Evolutionary conservation across 2,888 invertebrate genomes (phyloP), one percentile per base, ranked within the genome.

Genomic region (Trichopria drosophilae): DNA sequence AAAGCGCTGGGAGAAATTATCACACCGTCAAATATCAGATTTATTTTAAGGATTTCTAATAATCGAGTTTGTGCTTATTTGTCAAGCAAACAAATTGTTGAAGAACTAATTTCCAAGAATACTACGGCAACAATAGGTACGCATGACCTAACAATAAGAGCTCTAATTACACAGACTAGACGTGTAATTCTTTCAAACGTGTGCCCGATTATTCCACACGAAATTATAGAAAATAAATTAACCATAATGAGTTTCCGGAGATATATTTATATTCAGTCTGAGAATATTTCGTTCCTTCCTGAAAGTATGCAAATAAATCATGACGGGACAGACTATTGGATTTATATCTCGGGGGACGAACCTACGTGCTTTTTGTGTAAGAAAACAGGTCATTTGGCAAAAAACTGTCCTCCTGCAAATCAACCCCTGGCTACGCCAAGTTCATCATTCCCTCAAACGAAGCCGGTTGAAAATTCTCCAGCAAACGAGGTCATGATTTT

Each of bases 161-260:
- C 45, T 2, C 20, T 45, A 7, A 12, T 45, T 2, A 16, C 19
- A 1, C 26, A 36, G 29, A 26, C 37, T 12, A 45, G 37, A 12
- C 4, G 45, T 6, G 23, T 45, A 4, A 45, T 45, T n/a, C 9
- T 45, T 2, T 36, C 45, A 2, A 45, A 45, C 19, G 36, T 45
- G 10, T 23, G 20, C 2, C 45, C 34, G 12, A 23, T 36, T 4
- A 45, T 45, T 13, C 29, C 45, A 20, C 22, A 36, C 18, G 18
- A 7, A n/a, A 12, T 18, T 6, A 32, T 32, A 10, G n/a, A 16
- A 13, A 16, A 43, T 7, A 12, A 43, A 43, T 13, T 43, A 1
- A 20, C 7, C 31, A 51, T 45, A 15, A 20, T 39, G 7, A 32
- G 37, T 26, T 43, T 44, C 29, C 16, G 44, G 24, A 26, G 40